Base-by-base conservation (phyloP, 2,888 invertebrate genomes). In the Agapostemon virescens region DNA sequence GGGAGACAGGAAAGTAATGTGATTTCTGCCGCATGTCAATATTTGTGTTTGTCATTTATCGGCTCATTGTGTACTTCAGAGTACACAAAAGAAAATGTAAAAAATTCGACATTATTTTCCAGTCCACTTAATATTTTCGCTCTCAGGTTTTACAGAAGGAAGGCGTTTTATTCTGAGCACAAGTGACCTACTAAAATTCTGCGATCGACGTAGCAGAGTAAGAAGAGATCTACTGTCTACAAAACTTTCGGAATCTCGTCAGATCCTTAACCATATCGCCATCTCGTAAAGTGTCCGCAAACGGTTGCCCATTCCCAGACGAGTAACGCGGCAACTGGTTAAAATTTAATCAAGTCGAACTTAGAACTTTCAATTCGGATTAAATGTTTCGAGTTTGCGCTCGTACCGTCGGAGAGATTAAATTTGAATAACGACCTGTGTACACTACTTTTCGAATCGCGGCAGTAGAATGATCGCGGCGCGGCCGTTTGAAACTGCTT, bases 171-270 rank as follows among this genome's bases (percentile, higher is more conserved):
- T n/a, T 49, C 9, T 1, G 1, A n/a, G 0, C 0, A n/a, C 20
- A 49, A 49, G n/a, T 11, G n/a, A n/a, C 2, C 2, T n/a, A 11
- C 15, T 40, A 13, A 40, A 40, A 45, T 45, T n/a, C 9, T 2
- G 9, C 5, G 0, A 45, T 45, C 45, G 9, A n/a, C n/a, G 45
- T 9, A n/a, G n/a, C 20, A 20, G 42, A 42, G 38, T 38, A 38
- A n/a, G 1, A 20, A 49, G n/a, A 49, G 9, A n/a, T n/a, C 49
- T n/a, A n/a, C n/a, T 49, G 49, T 49, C 20, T 49, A 11, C 1
- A 26, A 61, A 49, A 76, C 15, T 75, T 77, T 23, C n/a, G 11
- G 52, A 52, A 75, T 63, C 68, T 69, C 58, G 33, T 6, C n/a
- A 6, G 11, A 40, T n/a, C 36, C 20, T 58, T 33, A 66, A 67